Conservation (phyloP, 2,797 vertebrate genomes). For the Tadarida brasiliensis region DNA sequence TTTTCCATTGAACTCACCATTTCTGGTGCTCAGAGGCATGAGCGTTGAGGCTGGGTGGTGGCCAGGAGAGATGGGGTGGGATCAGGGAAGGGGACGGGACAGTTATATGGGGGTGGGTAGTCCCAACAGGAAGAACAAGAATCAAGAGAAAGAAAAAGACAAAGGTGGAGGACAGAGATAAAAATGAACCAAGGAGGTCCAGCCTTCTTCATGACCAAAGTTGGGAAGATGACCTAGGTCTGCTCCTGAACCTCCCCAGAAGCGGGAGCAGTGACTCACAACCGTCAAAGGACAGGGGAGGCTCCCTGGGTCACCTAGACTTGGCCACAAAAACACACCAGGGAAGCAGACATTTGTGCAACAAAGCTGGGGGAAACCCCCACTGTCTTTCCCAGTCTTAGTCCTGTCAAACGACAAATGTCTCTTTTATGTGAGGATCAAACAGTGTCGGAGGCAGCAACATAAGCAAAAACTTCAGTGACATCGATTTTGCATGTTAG, state of each 20-base stretch:
- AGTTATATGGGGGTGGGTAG: background rate
- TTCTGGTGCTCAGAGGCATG: background rate
- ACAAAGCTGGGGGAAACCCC: background rate
- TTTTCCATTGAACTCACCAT: background rate
- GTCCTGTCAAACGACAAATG: slow-evolving; percentile 41
- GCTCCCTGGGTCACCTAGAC: background rate
- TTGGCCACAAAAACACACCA: background rate
- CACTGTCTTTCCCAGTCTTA: background rate
- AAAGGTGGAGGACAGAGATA: background rate
- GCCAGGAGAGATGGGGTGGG: background rate
- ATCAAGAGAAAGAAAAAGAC: background rate
- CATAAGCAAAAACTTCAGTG: slow-evolving; percentile 64
- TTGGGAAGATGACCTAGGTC: background rate
- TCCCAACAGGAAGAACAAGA: background rate
- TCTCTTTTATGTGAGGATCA: slow-evolving; percentile 61
- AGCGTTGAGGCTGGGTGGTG: background rate
- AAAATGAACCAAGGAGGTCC: background rate
- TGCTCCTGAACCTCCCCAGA: background rate
- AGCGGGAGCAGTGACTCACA: background rate
- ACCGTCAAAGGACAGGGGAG: background rate
- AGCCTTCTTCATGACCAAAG: background rate
- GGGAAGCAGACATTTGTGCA: background rate
- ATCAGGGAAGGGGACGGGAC: background rate
- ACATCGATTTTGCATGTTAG: slow-evolving; percentile 71
- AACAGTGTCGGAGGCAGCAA: slow-evolving; percentile 39